Base-by-base conservation (phyloP, 2,888 invertebrate genomes). In the Lepidocyrtoides sp. region DNA sequence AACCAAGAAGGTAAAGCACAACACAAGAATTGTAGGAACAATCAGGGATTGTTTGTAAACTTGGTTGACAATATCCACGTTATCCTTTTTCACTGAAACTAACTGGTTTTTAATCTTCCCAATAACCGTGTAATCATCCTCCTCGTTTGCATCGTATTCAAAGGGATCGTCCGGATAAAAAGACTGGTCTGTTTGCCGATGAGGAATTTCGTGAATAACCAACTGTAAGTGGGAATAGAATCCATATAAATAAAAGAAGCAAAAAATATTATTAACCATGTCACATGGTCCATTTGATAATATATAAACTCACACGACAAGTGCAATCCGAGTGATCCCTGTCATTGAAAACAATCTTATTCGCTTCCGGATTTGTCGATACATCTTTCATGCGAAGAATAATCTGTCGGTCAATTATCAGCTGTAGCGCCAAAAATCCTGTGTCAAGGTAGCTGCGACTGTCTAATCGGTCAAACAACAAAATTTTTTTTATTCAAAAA, bases 1-100 rank as follows among this genome's bases (percentile, higher is more conserved):
- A n/a, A 89, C 17, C 14, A 89, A n/a, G 12, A 77, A 77, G 1
- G 77, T 17, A 51, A 89, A 89, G 0, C 63, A 75, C n/a, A 89
- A n/a, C 8, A 89, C 84, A 1, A 89, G 10, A 26, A 84, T 77
- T 0, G 57, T 63, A 5, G 82, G 26, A 1, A 69, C 29, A 17
- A 89, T 20, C 23, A 88, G 17, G 0, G 81, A 54, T 4, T 79
- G 51, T 17, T 51, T 32, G 20, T 51, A 0, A 10, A 86, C 60
- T 10, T 26, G 26, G 10, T 79, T 17, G 5, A 8, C 7, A 2
- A 29, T 26, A 8, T 51, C 72, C 12, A n/a, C n/a, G 29, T 72
- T 2, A 7, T 26, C 32, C 17, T 14, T 10, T 7, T 14, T 14
- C 32, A 2, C n/a, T n/a, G n/a, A n/a, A n/a, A n/a, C n/a, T n/a